Evolutionary conservation across 2,797 vertebrate species (phyloP), one percentile per base, ranked within the genome.

Genomic region (Anguilla anguilla): DNA sequence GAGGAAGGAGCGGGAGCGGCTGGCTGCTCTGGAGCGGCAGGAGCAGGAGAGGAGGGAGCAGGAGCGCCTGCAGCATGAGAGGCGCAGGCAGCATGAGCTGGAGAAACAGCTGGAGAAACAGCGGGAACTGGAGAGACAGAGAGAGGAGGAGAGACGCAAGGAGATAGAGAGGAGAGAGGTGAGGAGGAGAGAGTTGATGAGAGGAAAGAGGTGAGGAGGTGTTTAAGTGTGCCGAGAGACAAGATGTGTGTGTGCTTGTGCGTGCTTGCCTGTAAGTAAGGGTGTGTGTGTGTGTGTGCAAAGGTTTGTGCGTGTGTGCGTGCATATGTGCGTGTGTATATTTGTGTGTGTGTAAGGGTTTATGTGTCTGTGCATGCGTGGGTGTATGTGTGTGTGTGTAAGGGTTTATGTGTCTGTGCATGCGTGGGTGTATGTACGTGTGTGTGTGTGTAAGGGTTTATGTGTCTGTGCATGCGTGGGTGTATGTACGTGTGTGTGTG

Each of bases 121-220:
- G 90, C 95, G 98, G 49, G 98, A 99, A 88, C 90, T 98, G 85
- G 98, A 99, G 91, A 94, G 98, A 61, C 97, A 98, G 90, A 92
- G 98, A 3, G 98, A 99, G 90, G 98, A 99, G 87, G 98, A 99
- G 93, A 94, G 98, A 5, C 96, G 98, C 89, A 99, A 97, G 85
- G 98, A 99, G 90, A 98, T 99, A 0, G 98, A 99, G 95, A 96
- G 98, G 93, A 96, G 98, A 91, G 98, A 99, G 98, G 98, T 98
- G 90, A 91, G 90, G 67, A 67, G 84, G 93, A 96, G 98, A 91
- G 98, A 99, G 98, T 10, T 57, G 10, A 57, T 57, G 55, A 99
- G 95, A 96, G 98, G 92, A 96, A 98, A 91, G 98, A 99, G 98
- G 98, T 98, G 90, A 91, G 89, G 69, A 67, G 83, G 77, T 67